Evolutionary conservation across 2,888 invertebrate species (phyloP).

Genomic region (Exocentrus adspersus): DNA sequence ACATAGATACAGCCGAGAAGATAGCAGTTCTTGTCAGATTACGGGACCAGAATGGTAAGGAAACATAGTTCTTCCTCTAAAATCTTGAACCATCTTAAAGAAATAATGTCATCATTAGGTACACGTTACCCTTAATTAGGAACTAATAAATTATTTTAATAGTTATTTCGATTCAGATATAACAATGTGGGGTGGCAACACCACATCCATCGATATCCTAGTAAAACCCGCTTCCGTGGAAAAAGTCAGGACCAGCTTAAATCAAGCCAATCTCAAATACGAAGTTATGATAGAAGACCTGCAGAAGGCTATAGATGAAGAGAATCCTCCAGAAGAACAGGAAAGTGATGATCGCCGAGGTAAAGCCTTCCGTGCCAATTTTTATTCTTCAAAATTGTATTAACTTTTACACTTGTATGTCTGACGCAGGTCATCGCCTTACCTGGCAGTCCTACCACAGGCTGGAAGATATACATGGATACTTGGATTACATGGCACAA

Average conservation of each 20-base stretch:
- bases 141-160: too few relatives aligned
- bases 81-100: too few relatives aligned
- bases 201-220: conserved; percentile 74
- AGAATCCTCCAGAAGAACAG: conserved; percentile 80
- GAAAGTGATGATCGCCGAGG: conserved; percentile 68
- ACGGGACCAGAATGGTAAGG: conserved; percentile 69
- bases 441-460: conserved; percentile 84
- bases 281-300: conserved; percentile 81
- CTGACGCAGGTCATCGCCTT: conserved; percentile 66
- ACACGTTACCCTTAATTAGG: too few relatives aligned
- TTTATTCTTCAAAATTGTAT: too few relatives aligned
- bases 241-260: conserved; percentile 72
- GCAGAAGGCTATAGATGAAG: conserved; percentile 80
- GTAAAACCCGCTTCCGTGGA: conserved; percentile 73
- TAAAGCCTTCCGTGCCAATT: conserved; percentile 32
- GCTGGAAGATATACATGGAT: conserved; percentile 74
- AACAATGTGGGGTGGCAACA: conserved; percentile 74
- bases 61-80: neutral
- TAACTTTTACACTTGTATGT: neutral
- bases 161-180: conserved; percentile 69
- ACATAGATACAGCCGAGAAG: conserved; percentile 66
- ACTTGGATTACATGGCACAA: conserved; percentile 76
- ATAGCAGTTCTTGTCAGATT: conserved; percentile 66
- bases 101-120: too few relatives aligned
- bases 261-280: conserved; percentile 72